These are phyloP conservation scores for Apostichopus parvimensis DNA, from an alignment of 35 echinoderm and acorn worm species.

Conservation along the genomic window DNA sequence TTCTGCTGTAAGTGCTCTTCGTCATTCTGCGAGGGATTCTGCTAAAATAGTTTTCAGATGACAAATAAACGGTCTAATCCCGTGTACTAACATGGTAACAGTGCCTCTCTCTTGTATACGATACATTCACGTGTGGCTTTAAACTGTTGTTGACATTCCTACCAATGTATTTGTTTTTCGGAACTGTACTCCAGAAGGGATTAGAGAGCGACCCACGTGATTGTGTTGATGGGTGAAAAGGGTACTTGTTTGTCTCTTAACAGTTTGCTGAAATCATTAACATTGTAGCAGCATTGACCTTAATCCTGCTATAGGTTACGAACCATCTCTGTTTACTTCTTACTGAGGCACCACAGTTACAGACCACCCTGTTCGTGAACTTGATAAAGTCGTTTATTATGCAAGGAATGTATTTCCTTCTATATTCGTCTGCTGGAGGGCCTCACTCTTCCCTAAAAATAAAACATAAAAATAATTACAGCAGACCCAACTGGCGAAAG, in stretches of 20 bases:
- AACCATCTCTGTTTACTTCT: not conserved
- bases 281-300: slow-evolving; percentile 24
- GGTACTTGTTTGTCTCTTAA: slow-evolving; percentile 38
- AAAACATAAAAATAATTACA: no score
- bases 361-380: slow-evolving; percentile 41
- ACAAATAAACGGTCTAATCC: not conserved
- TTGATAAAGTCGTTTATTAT: slow-evolving; percentile 7
- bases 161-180: slow-evolving; percentile 25
- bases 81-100: slow-evolving; percentile 12
- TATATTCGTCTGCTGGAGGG: not conserved
- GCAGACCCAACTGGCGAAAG: no score
- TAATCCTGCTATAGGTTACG: slow-evolving; percentile 8
- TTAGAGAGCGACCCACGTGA: not conserved
- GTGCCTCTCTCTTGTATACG: not conserved
- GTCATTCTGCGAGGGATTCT: not conserved
- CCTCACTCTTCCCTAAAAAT: no score
- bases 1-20: not conserved
- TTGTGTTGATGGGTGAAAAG: not conserved
- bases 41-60: slow-evolving; percentile 22
- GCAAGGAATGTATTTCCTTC: not conserved
- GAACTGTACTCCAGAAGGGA: not conserved
- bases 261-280: slow-evolving; percentile 37
- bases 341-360: not conserved
- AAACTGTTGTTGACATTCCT: slow-evolving; percentile 25
- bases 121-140: not conserved